A percentile compares a stretch with the other conserved stretches of the same genome.
These are phyloP conservation scores for Zoanthus sansibaricus DNA, from an alignment of 92 coral and sea anemone species.

Conservation along the genomic window DNA sequence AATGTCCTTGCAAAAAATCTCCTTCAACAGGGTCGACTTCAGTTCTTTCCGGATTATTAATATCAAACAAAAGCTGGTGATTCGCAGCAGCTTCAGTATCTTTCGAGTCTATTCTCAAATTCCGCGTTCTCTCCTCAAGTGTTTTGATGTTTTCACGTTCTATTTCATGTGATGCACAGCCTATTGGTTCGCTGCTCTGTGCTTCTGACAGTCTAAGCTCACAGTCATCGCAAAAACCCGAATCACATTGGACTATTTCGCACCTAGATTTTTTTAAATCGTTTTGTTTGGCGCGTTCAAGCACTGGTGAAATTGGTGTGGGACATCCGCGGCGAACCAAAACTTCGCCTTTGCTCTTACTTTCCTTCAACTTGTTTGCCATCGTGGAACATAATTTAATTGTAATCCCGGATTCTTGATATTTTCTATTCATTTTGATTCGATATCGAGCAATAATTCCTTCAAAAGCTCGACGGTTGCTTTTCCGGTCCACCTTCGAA, in stretches of 20 bases:
- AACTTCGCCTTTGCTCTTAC: neutral
- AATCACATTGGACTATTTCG: conserved; percentile 62
- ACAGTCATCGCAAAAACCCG: conserved; percentile 81
- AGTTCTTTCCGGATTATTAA: no score
- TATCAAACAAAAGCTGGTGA: conserved; percentile 6
- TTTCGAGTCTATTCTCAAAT: conserved; percentile 58
- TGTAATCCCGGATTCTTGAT: neutral
- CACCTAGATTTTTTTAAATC: neutral
- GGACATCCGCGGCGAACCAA: conserved; percentile 36
- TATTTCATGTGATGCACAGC: neutral
- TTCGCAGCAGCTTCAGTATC: neutral
- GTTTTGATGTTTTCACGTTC: neutral
- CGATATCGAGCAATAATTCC: neutral
- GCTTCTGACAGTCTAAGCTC: conserved; percentile 57
- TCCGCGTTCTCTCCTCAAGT: conserved; percentile 62
- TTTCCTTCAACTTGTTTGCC: conserved; percentile 11
- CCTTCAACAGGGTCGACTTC: conserved; percentile 38
- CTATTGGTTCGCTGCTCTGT: neutral
- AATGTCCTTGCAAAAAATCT: conserved; percentile 58
- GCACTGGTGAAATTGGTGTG: neutral
- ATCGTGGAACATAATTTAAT: neutral
- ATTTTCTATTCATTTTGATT: neutral
- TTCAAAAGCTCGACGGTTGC: neutral
- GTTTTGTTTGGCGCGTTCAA: conserved; percentile 23
- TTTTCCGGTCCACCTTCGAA: neutral